Evolutionary conservation across 2,113 vertebrate genomes (phyloP), one percentile per base, ranked within the genome.

Genomic region (Oreocharis arfaki): DNA sequence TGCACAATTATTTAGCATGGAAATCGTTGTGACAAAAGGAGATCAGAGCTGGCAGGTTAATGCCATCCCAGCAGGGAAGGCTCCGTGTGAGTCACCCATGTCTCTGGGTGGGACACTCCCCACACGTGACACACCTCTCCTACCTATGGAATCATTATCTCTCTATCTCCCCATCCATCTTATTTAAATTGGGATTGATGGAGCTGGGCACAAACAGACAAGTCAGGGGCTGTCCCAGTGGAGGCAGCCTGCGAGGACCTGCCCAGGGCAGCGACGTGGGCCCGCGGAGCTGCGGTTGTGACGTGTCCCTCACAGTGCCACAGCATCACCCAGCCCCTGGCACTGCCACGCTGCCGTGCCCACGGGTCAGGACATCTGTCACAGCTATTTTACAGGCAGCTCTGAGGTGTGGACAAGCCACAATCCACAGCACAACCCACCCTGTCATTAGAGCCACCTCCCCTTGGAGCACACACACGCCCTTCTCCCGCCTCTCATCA

Each of bases 171-270:
- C 64, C 26, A 88, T 82, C 79, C 85, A 94, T 95, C 96, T 77
- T 39, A 92, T 94, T 96, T 92, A 80, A 93, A 93, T 93, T 27
- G 84, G 85, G 81, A 90, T 88, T 90, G 95, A 92, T 55, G 71
- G 81, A 90, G 79, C 42, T 92, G 3, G 28, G 63, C 96, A 96
- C 71, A 95, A 97, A 95, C 93, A 94, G 96, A 93, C 96, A 97
- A 95, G 96, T 77, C 14, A 6, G 49, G 64, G 86, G 75, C 35
- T 89, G 94, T 47, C 86, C 93, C 47, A 26, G 13, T 23, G 76
- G 42, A 70, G 0, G 13, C 86, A 75, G 86, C 95, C 73, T 92
- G 95, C 2, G 22, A 70, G 83, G 83, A 95, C 94, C 13, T 75
- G 95, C 80, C 88, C 92, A 26, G 0, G 15, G 76, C 8, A 81